Conservation (phyloP, 2,888 invertebrate genomes). For the Patella pellucida region DNA sequence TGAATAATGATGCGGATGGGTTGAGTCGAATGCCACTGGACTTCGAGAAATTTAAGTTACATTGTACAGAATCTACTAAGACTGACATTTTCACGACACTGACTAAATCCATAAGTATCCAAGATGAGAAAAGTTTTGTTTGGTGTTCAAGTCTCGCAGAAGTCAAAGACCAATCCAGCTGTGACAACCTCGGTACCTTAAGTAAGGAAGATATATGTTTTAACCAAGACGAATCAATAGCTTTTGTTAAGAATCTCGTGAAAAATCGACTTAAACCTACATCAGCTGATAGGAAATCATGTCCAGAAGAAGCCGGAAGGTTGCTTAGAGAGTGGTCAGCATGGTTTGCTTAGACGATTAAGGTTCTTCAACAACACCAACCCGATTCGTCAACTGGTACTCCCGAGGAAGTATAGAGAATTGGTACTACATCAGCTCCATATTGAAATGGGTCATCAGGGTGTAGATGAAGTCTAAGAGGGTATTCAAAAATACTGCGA, state of each 20-base stretch:
- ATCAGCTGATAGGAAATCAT: neutral
- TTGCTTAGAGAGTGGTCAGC: conserved; percentile 20
- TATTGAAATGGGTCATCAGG: conserved; percentile 25
- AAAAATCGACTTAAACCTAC: neutral
- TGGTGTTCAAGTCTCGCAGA: neutral
- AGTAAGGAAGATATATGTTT: neutral
- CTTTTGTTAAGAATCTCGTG: neutral
- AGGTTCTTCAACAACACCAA: neutral
- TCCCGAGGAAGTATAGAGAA: conserved; percentile 20
- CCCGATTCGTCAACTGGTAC: conserved; percentile 20
- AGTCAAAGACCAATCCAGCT: neutral
- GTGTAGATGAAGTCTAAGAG: conserved; percentile 19
- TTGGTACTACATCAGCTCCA: conserved; percentile 22
- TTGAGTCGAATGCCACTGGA: conserved; percentile 34
- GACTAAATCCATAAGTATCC: conserved; percentile 11
- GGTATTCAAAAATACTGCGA: too few species aligned
- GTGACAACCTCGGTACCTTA: neutral
- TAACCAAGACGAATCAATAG: conserved; percentile 13
- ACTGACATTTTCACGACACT: neutral
- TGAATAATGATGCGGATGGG: conserved; percentile 30
- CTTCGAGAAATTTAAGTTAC: conserved; percentile 18
- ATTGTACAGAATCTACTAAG: conserved; percentile 14
- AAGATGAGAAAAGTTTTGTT: neutral
- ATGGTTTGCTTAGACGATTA: conserved; percentile 2
- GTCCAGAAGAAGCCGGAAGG: neutral